A percentile compares a stretch with the other conserved stretches of the same genome.
phyloP scores from a whole-genome alignment of 1,140 invertebrate genomes.

The Euschistus heros region DNA sequence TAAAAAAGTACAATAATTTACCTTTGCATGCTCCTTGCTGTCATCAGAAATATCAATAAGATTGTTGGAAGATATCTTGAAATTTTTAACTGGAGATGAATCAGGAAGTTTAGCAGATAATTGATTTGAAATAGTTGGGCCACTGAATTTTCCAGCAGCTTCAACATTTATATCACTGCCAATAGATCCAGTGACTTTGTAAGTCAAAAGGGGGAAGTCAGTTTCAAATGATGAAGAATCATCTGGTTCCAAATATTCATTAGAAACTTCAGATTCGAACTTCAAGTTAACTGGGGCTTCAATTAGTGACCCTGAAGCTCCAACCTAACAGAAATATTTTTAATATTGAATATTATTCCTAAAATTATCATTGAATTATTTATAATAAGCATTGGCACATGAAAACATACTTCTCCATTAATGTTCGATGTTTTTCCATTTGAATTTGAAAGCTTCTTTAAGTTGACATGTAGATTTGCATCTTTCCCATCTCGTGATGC shows the following conservation, averaged over 20 bases:
- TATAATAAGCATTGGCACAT: too few species aligned
- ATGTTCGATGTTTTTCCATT: not conserved
- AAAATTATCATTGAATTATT: too few species aligned
- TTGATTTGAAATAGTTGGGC: slow-evolving; percentile 20
- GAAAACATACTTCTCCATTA: not conserved
- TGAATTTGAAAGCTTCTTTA: slow-evolving; percentile 1
- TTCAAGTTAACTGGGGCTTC: slow-evolving; percentile 19
- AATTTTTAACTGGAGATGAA: slow-evolving; percentile 17
- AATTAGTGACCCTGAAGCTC: slow-evolving; percentile 19
- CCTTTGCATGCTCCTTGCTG: slow-evolving; percentile 1
- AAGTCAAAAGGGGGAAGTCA: slow-evolving; percentile 15
- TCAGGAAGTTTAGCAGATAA: slow-evolving; percentile 23
- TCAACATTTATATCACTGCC: slow-evolving; percentile 18
- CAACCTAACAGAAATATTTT: slow-evolving; percentile 18
- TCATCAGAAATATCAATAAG: slow-evolving; percentile 5
- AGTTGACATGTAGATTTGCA: not conserved
- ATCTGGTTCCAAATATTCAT: slow-evolving; percentile 20
- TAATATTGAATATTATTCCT: too few species aligned
- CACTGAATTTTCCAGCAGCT: slow-evolving; percentile 21
- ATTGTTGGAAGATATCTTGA: slow-evolving; percentile 20
- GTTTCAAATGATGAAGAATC: slow-evolving; percentile 17
- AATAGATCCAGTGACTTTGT: slow-evolving; percentile 18
- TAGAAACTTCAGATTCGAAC: slow-evolving; percentile 25
- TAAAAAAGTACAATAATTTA: not conserved
- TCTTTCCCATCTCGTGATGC: not conserved